Base-by-base conservation (phyloP, 92 coral and sea anemone genomes). In the Plumapathes pennacea region DNA sequence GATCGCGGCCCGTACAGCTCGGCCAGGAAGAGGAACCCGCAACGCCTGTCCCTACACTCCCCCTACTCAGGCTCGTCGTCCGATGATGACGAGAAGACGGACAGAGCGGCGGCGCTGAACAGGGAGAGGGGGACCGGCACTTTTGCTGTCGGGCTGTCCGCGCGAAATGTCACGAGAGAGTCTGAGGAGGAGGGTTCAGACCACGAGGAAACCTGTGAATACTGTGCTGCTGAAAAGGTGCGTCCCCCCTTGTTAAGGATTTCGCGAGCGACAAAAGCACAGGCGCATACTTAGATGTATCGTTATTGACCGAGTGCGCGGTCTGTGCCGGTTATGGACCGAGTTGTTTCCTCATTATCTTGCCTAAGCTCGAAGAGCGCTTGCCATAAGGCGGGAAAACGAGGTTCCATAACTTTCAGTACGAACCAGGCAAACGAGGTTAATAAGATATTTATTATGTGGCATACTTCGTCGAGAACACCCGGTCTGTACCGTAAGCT, bases 211-310 rank as follows among this genome's bases (percentile, higher is more conserved):
- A 73, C 90, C 0, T 92, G 98, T 74, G 96, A 92, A 82, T 84
- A 84, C 58, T 92, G 98, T 59, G 88, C 89, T 1, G 98, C 98
- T 14, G 98, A 92, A 62, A 86, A 88, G 96, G 96, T 88, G 36
- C n/a, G 80, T 5, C 14, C 27, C 1, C 3, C 10, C 10, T 4
- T 0, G 17, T n/a, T n/a, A n/a, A n/a, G n/a, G n/a, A n/a, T n/a
- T n/a, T n/a, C n/a, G n/a, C n/a, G n/a, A n/a, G n/a, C n/a, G n/a
- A n/a, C n/a, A n/a, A n/a, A n/a, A n/a, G n/a, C n/a, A n/a, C n/a
- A n/a, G n/a, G n/a, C n/a, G n/a, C n/a, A n/a, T n/a, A n/a, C n/a
- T n/a, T n/a, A n/a, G n/a, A n/a, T n/a, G n/a, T n/a, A n/a, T n/a
- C n/a, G n/a, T n/a, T n/a, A n/a, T n/a, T n/a, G n/a, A n/a, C n/a